Conservation (phyloP, 2,888 invertebrate species). For the Limnephilus rhombicus region DNA sequence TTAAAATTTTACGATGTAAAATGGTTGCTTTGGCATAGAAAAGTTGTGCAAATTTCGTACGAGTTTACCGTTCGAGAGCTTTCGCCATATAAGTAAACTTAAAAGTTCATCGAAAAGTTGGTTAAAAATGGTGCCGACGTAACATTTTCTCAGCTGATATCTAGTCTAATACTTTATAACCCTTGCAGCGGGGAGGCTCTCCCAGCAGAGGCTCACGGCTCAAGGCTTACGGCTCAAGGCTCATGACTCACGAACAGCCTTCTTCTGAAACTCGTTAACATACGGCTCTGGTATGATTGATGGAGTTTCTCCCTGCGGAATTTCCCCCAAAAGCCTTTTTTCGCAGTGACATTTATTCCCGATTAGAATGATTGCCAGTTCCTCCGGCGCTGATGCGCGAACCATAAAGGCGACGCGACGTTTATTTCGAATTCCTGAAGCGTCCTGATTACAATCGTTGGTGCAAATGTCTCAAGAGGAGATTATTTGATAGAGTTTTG, state of each 20-base stretch:
- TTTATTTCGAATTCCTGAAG: constrained; percentile 17
- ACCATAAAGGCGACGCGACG: not conserved
- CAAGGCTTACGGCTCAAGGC: too few species aligned
- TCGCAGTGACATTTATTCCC: constrained; percentile 59
- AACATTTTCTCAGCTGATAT: not conserved
- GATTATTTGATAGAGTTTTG: not conserved
- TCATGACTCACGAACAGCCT: constrained; percentile 14
- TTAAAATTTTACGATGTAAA: too few species aligned
- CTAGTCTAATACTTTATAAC: not conserved
- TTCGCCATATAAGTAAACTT: not conserved
- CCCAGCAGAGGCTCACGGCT: not conserved
- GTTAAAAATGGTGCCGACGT: not conserved
- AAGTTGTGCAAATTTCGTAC: not conserved
- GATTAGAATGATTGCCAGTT: constrained; percentile 35
- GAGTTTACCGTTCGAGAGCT: not conserved
- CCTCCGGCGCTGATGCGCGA: not conserved
- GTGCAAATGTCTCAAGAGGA: not conserved
- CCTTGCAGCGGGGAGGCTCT: not conserved
- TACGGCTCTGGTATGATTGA: constrained; percentile 58
- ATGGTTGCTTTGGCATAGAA: too few species aligned
- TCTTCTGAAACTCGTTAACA: constrained; percentile 58
- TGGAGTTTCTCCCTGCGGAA: constrained; percentile 47
- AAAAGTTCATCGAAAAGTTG: not conserved
- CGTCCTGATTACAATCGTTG: constrained; percentile 19
- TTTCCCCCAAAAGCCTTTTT: constrained; percentile 40